Conservation (phyloP, 2,797 vertebrate genomes). For the Galago senegalensis region DNA sequence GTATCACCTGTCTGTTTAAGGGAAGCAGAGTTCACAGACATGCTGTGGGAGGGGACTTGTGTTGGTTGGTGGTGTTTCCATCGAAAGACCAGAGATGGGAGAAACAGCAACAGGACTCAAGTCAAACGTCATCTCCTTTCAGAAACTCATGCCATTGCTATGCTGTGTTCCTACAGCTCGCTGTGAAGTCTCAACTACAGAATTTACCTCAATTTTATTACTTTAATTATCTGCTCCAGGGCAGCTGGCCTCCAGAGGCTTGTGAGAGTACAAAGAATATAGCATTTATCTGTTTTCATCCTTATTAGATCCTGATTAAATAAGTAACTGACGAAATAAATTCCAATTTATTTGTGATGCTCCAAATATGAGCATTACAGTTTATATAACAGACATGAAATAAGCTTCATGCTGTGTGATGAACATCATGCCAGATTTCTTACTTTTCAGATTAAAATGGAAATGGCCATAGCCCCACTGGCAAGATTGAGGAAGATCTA, state of each 20-base stretch:
- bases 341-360: neutral
- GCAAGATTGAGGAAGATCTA: neutral
- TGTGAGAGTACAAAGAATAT: neutral
- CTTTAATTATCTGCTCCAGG: neutral
- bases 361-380: neutral
- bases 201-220: slow-evolving; percentile 4
- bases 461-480: neutral
- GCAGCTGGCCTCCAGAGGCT: neutral
- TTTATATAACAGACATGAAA: neutral
- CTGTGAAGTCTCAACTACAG: neutral
- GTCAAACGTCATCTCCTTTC: neutral
- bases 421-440: neutral
- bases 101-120: neutral
- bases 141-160: neutral
- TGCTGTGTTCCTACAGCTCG: neutral
- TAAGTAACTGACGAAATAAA: neutral
- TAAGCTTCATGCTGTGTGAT: neutral
- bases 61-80: neutral
- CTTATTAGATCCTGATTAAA: neutral
- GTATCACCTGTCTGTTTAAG: neutral
- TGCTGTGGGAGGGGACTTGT: neutral
- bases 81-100: neutral
- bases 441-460: neutral
- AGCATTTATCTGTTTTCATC: neutral
- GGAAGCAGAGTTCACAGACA: neutral